Percentiles rank a stretch among this genome's conserved stretches.
phyloP scores from a whole-genome alignment of 2,797 vertebrate genomes.

The Tapera naevia region DNA sequence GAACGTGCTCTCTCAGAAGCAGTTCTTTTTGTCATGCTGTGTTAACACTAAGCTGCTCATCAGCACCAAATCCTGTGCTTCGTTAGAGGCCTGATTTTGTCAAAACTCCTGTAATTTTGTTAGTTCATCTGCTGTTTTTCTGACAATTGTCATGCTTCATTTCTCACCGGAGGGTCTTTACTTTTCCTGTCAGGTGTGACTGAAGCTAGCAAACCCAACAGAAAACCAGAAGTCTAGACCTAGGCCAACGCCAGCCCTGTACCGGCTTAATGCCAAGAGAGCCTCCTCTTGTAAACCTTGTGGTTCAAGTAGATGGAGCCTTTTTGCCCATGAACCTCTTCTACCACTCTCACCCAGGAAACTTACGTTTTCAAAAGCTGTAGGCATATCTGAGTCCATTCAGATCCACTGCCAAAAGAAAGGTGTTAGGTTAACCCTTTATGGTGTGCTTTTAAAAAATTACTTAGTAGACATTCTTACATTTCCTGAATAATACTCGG shows the following conservation, averaged over 20 bases:
- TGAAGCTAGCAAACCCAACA: background rate
- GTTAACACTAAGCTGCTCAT: background rate
- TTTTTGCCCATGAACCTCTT: background rate
- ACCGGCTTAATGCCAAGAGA: background rate
- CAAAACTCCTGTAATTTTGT: background rate
- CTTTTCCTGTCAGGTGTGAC: background rate
- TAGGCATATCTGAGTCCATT: background rate
- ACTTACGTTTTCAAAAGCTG: background rate
- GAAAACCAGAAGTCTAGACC: background rate
- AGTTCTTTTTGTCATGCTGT: background rate
- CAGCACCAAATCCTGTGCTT: background rate
- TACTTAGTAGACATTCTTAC: background rate
- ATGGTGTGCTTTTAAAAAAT: background rate
- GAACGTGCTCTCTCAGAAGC: background rate
- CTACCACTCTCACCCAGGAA: background rate
- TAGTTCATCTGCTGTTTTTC: background rate
- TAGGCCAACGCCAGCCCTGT: accelerated
- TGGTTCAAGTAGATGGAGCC: background rate
- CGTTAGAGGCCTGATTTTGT: background rate
- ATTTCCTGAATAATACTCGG: background rate
- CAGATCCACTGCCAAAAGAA: background rate
- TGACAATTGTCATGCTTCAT: background rate
- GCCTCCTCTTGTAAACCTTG: accelerated
- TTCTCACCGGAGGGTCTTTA: background rate
- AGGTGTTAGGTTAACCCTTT: background rate